These are phyloP conservation scores for Neodiprion pinetum DNA, from an alignment of 1,140 invertebrate species.

Conservation along the genomic window DNA sequence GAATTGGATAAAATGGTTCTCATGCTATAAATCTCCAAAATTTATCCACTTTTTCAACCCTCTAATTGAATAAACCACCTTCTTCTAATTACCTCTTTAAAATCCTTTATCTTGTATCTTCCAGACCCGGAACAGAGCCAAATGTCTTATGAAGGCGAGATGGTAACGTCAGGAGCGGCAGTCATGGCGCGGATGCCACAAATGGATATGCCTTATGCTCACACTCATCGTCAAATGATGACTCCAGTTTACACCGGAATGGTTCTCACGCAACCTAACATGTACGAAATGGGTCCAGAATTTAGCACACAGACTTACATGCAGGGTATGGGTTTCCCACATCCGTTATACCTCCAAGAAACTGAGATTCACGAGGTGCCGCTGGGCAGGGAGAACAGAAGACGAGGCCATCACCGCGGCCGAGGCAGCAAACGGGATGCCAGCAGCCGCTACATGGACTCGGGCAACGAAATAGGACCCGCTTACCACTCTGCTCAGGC, in stretches of 20 bases:
- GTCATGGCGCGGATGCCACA: constrained; percentile 29
- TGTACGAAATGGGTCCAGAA: constrained; percentile 30
- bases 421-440: constrained; percentile 41
- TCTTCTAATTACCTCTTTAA: no score
- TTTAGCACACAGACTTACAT: constrained; percentile 18
- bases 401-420: constrained; percentile 34
- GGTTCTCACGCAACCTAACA: constrained; percentile 24
- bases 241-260: constrained; percentile 39
- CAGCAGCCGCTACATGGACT: constrained; percentile 43
- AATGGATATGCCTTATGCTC: constrained; percentile 35
- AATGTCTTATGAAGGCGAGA: background rate
- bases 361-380: constrained; percentile 38
- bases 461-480: constrained; percentile 43
- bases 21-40: no score
- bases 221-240: constrained; percentile 34
- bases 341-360: constrained; percentile 34
- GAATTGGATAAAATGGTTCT: no score
- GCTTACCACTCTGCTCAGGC: constrained; percentile 40
- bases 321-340: constrained; percentile 31
- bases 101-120: background rate
- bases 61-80: no score
- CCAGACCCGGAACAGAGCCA: background rate
- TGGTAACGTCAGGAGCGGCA: constrained; percentile 28
- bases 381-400: constrained; percentile 37
- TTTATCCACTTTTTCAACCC: no score